These are phyloP conservation scores for Alcis repandata DNA, from an alignment of 2,888 invertebrate species.

Conservation along the genomic window DNA sequence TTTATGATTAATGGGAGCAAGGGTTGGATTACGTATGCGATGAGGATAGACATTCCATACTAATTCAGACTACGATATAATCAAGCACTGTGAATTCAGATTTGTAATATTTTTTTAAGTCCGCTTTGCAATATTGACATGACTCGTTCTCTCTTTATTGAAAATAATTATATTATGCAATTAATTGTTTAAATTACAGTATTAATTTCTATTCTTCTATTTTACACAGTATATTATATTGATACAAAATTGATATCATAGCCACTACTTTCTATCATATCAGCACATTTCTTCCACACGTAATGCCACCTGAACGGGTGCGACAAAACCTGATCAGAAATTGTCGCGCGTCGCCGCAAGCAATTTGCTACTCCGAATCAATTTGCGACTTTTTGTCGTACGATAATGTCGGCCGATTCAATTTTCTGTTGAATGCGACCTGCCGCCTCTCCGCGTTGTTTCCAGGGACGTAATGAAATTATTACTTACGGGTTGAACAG, in stretches of 20 bases:
- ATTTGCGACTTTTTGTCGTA: conserved; percentile 80
- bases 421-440: conserved; percentile 63
- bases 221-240: not conserved
- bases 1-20: conserved; percentile 67
- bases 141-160: too few relatives aligned
- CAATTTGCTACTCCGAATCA: conserved; percentile 84
- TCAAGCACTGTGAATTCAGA: too few relatives aligned
- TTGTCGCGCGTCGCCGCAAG: conserved; percentile 54
- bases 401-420: conserved; percentile 76
- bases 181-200: too few relatives aligned
- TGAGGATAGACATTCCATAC: conserved; percentile 44
- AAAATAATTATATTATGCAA: too few relatives aligned
- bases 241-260: not conserved
- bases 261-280: conserved; percentile 50
- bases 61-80: too few relatives aligned
- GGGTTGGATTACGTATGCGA: conserved; percentile 58
- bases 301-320: conserved; percentile 51
- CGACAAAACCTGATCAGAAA: conserved; percentile 49
- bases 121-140: too few relatives aligned
- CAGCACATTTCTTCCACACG: conserved; percentile 37
- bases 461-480: conserved; percentile 43
- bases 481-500: conserved; percentile 16
- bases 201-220: too few relatives aligned
- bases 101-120: too few relatives aligned
- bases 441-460: conserved; percentile 44